A percentile compares a stretch with the other conserved stretches of the same genome.
Evolutionary conservation across 2,797 vertebrate species (phyloP).

Genomic region (Phrynocephalus forsythii): DNA sequence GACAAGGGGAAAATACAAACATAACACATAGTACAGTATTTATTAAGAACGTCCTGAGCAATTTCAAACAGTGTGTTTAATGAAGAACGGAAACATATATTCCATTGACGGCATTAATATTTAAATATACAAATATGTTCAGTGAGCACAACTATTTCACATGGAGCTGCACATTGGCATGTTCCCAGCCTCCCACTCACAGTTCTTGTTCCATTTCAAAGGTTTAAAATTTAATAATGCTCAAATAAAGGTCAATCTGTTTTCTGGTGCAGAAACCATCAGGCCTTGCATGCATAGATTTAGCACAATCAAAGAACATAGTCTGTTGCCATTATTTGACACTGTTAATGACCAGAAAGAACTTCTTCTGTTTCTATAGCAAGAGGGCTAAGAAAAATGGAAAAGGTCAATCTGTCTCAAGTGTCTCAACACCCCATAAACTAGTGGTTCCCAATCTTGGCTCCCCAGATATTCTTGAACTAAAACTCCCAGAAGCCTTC

Average conservation of each 20-base stretch:
- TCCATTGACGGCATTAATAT: not conserved
- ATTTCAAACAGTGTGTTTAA: not conserved
- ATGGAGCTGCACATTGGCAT: not conserved
- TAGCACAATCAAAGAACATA: not conserved
- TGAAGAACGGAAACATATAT: not conserved
- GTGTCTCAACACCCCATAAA: not conserved
- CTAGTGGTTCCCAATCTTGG: too few species aligned
- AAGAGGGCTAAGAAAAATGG: not conserved
- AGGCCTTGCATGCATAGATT: not conserved
- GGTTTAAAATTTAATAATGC: constrained; percentile 23
- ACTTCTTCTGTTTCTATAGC: not conserved
- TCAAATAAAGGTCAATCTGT: not conserved
- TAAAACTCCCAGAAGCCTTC: too few species aligned
- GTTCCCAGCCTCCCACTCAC: constrained; percentile 2
- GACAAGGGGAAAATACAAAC: not conserved
- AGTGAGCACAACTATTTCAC: not conserved
- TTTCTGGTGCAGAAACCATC: not conserved
- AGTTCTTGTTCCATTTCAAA: constrained; percentile 11
- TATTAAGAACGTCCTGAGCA: not conserved
- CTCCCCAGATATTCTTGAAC: too few species aligned
- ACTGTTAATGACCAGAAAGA: not conserved
- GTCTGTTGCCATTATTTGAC: not conserved
- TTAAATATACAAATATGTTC: not conserved
- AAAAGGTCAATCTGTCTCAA: not conserved
- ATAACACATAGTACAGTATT: not conserved